Base-by-base conservation (phyloP, 2,113 vertebrate genomes). In the Anser cygnoides region DNA sequence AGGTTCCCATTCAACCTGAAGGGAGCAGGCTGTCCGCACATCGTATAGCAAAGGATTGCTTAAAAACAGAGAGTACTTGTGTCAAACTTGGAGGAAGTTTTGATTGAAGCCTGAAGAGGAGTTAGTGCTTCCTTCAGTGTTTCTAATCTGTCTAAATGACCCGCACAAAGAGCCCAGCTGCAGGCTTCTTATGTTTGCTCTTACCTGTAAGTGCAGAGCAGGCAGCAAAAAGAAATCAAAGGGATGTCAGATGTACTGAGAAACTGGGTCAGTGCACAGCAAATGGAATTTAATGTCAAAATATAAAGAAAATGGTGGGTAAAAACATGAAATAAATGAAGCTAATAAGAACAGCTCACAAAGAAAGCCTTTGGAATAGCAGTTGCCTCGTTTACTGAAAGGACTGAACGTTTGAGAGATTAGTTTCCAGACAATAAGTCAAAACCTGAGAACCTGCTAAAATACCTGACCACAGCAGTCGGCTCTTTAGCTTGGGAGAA, bases 201-300 rank as follows among this genome's bases (percentile, higher is more conserved):
- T 82, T 79, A 93, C 94, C 92, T 96, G 18, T 61, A 87, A 96
- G 93, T 65, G 85, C 54, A 91, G 95, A 89, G 70, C 59, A 89
- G 94, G 62, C 84, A 92, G 94, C 72, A 79, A 68, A 92, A 93
- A 87, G 80, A 91, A 95, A 97, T 96, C 74, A 95, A 97, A 96
- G 79, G 52, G 52, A 87, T 95, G 96, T 97, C 91, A 96, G 95
- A 95, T 95, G 89, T 95, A 65, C 91, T 95, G 78, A 82, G 93
- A 96, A 97, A 97, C 89, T 97, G 88, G 97, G 97, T 97, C 97
- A 96, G 74, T 84, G 96, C 70, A 11, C 93, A 95, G 95, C 90
- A 95, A 93, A 95, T 79, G 67, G 77, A 88, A 96, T 95, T 95
- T 90, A 80, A 70, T 78, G 89, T 92, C 84, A 89, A 93, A 92